A percentile compares a stretch with the other conserved stretches of the same genome.
These are phyloP conservation scores for Erannis defoliaria DNA, from an alignment of 2,888 invertebrate genomes.

Conservation along the genomic window DNA sequence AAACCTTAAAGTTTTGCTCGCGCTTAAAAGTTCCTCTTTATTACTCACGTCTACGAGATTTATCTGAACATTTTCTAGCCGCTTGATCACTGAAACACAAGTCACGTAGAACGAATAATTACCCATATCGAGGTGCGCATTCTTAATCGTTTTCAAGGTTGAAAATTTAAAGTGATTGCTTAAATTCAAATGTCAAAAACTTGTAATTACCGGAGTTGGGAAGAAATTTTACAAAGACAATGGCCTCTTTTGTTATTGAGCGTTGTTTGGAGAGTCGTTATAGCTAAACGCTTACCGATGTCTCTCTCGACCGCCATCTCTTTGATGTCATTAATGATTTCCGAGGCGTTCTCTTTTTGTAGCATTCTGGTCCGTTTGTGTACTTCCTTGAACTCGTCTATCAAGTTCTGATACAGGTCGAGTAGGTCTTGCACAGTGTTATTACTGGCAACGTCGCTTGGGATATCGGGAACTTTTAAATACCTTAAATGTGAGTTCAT, in stretches of 20 bases:
- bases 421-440: conserved; percentile 90
- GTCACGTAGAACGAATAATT: conserved; percentile 44
- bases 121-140: conserved; percentile 40
- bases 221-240: conserved; percentile 43
- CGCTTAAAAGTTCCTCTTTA: conserved; percentile 88
- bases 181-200: conserved; percentile 50
- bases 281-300: conserved; percentile 85
- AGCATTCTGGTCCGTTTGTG: conserved; percentile 90
- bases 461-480: conserved; percentile 88
- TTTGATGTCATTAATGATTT: conserved; percentile 93
- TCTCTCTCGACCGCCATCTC: conserved; percentile 95
- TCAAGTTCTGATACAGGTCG: conserved; percentile 90
- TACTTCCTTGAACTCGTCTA: conserved; percentile 93
- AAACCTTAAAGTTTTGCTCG: conserved; percentile 81
- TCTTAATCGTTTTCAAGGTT: conserved; percentile 40
- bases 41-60: conserved; percentile 89
- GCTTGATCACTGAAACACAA: conserved; percentile 77
- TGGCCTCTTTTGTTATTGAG: conserved; percentile 47
- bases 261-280: conserved; percentile 66
- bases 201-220: conserved; percentile 49
- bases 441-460: conserved; percentile 91
- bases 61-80: conserved; percentile 82
- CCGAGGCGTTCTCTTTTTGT: conserved; percentile 89
- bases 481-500: conserved; percentile 62
- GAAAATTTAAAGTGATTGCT: conserved; percentile 41